Percentiles rank a stretch among this genome's conserved stretches.
These are phyloP conservation scores for Lepidurus packardi DNA, from an alignment of 1,140 invertebrate genomes.

Conservation along the genomic window DNA sequence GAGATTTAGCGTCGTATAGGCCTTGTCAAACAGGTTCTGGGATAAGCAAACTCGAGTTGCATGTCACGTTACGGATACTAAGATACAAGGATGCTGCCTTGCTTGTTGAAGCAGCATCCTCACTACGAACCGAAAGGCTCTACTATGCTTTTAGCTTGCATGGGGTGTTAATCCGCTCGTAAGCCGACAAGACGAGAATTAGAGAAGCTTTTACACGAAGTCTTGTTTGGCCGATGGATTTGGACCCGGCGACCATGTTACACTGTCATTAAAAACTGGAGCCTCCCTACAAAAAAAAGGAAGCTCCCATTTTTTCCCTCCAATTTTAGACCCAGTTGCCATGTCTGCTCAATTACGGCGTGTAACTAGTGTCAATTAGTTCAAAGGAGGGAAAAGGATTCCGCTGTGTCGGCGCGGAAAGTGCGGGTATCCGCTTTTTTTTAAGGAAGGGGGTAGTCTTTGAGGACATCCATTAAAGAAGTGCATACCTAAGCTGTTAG, in stretches of 20 bases:
- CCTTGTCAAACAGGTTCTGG: background rate
- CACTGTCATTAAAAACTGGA: background rate
- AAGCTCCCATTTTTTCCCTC: background rate
- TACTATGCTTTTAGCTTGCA: background rate
- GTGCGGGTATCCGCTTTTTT: background rate
- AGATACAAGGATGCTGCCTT: conserved; percentile 15
- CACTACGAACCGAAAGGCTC: background rate
- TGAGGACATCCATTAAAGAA: background rate
- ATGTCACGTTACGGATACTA: conserved; percentile 7
- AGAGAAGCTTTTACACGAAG: background rate
- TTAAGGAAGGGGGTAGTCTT: background rate
- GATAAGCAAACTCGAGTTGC: background rate
- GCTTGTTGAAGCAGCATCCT: background rate
- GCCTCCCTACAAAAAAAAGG: background rate
- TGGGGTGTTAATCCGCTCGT: conserved; percentile 17
- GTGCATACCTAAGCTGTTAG: conserved; percentile 13
- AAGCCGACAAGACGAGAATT: conserved; percentile 13
- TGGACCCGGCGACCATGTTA: background rate
- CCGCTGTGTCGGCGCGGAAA: background rate
- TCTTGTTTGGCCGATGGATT: background rate
- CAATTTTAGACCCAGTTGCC: background rate
- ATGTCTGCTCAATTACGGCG: conserved; percentile 2
- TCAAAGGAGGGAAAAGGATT: conserved; percentile 8
- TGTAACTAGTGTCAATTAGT: conserved; percentile 22
- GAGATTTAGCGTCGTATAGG: background rate